Evolutionary conservation across 2,113 vertebrate genomes (phyloP).

Genomic region (Hippopotamus amphibius): DNA sequence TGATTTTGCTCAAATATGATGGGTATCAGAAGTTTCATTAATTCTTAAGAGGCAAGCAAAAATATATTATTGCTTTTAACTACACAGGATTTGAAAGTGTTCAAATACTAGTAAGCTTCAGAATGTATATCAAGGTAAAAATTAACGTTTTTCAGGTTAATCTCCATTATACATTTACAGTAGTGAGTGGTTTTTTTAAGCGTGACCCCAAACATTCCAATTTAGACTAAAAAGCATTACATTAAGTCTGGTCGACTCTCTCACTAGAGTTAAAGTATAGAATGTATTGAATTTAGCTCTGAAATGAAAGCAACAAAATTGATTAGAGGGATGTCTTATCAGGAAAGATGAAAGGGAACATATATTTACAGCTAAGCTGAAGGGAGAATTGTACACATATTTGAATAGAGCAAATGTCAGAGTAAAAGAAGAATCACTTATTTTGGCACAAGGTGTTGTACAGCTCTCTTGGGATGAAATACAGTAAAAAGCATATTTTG

Average conservation of each 20-base stretch:
- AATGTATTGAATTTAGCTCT: constrained; percentile 44
- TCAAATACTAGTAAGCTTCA: constrained; percentile 51
- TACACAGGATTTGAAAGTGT: constrained; percentile 48
- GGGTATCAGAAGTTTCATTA: constrained; percentile 49
- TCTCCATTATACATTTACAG: constrained; percentile 53
- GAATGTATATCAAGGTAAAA: constrained; percentile 77
- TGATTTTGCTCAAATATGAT: constrained; percentile 67
- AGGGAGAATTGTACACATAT: not conserved
- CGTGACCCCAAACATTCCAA: not conserved
- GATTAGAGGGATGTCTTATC: constrained; percentile 33
- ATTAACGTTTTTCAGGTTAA: constrained; percentile 73
- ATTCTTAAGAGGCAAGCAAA: constrained; percentile 47
- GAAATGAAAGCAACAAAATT: constrained; percentile 45
- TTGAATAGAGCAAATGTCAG: constrained; percentile 18
- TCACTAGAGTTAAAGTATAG: constrained; percentile 40
- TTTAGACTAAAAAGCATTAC: not conserved
- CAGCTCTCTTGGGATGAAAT: not conserved
- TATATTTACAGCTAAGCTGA: not conserved
- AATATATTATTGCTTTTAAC: constrained; percentile 57
- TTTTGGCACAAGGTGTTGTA: not conserved
- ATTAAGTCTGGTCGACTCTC: not conserved
- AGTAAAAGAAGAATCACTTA: constrained; percentile 21
- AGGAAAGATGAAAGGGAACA: constrained; percentile 44
- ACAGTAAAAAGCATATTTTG: not conserved
- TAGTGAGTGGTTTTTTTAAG: constrained; percentile 38